Conservation (phyloP, 2,113 vertebrate genomes). For the Gallinago paraguaiae region DNA sequence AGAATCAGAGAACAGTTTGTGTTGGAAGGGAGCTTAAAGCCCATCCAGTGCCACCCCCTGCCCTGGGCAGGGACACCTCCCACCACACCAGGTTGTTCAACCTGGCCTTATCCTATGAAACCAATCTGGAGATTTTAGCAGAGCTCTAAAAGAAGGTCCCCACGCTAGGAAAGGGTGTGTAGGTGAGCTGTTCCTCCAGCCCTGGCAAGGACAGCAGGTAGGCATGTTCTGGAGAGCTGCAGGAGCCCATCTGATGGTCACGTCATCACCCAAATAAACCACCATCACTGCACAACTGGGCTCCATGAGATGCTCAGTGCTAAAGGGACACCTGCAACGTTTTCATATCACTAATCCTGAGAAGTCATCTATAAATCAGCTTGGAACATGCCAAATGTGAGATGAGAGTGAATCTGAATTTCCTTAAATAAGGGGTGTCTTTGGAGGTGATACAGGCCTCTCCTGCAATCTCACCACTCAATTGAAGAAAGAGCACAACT, state of each 20-base stretch:
- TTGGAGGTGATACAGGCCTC: not conserved
- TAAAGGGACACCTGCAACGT: not conserved
- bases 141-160: not conserved
- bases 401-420: not conserved
- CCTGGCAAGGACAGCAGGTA: accelerated
- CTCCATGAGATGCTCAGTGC: not conserved
- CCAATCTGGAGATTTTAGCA: not conserved
- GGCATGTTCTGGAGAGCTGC: accelerated
- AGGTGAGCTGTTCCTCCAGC: not conserved
- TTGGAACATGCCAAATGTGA: not conserved
- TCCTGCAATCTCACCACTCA: not conserved
- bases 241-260: not conserved
- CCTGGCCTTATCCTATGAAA: not conserved
- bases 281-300: not conserved
- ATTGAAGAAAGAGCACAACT: not conserved
- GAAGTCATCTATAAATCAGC: not conserved
- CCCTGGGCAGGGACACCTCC: too few relatives aligned
- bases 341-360: not conserved
- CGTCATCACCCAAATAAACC: not conserved
- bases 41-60: too few relatives aligned
- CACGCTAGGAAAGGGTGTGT: accelerated
- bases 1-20: too few relatives aligned
- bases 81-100: too few relatives aligned
- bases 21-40: too few relatives aligned
- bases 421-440: not conserved